phyloP scores from a whole-genome alignment of 2,797 vertebrate species.

The Danio albolineatus region DNA sequence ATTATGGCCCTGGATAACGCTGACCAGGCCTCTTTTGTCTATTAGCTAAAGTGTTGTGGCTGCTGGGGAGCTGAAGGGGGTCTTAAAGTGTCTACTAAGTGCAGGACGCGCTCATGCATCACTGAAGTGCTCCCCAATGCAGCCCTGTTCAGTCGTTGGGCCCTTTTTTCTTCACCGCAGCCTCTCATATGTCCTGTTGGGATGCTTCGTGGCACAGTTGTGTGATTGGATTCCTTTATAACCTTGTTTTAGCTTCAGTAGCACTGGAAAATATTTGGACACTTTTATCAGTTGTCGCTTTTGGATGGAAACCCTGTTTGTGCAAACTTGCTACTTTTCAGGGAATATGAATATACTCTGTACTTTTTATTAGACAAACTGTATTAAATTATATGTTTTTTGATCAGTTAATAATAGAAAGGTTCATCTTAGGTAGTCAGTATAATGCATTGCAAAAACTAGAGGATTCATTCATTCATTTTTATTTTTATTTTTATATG shows the following conservation, averaged over 20 bases:
- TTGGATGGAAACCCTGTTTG: too few relatives aligned
- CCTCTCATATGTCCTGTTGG: background rate
- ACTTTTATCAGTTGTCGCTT: background rate
- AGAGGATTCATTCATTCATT: too few relatives aligned
- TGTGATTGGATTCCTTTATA: background rate
- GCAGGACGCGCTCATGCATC: constrained; percentile 39
- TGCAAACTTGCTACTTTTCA: too few relatives aligned
- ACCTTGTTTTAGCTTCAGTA: constrained; percentile 7
- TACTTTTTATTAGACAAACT: too few relatives aligned
- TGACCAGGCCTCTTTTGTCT: constrained; percentile 80
- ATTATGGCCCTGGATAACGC: constrained; percentile 77
- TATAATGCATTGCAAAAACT: too few relatives aligned
- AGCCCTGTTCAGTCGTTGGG: background rate
- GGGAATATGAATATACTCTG: too few relatives aligned
- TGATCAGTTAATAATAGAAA: too few relatives aligned
- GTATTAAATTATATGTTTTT: too few relatives aligned
- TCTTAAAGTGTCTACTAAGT: constrained; percentile 45
- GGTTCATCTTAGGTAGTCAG: too few relatives aligned
- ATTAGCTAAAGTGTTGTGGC: constrained; percentile 81
- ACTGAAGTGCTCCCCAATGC: constrained; percentile 31
- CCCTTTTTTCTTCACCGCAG: background rate
- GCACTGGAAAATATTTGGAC: background rate
- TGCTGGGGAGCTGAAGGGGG: constrained; percentile 50
- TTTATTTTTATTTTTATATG: too few relatives aligned
- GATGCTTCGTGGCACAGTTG: constrained; percentile 15